Evolutionary conservation across 2,797 vertebrate genomes (phyloP), one percentile per base, ranked within the genome.

Genomic region (Poeciliopsis turneri): DNA sequence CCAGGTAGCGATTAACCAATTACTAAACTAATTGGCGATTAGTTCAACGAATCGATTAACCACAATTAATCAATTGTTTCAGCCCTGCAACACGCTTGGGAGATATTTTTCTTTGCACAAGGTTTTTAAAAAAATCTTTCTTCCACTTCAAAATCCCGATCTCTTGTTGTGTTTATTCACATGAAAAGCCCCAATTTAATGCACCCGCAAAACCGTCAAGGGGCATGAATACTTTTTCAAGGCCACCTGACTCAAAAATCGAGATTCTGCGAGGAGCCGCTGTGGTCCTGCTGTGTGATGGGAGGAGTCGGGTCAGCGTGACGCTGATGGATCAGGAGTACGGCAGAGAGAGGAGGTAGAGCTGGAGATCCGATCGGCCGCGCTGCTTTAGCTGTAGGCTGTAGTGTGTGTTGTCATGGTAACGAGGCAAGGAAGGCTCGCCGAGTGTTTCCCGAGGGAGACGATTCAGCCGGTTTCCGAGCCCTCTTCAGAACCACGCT

Each of bases 371-470:
- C 41, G 75, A 86, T 89, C 82, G 75, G 87, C 86, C 84, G 88
- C 71, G 87, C 89, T 89, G 90, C 80, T 89, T 84, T 87, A 87
- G 93, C 93, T 92, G 86, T 90, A 92, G 93, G 90, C 93, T 87
- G 87, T 81, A 70, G 87, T 83, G 89, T 82, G 77, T 85, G 96
- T 96, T 92, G 95, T 94, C 95, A 95, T 96, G 94, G 95, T 92
- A 94, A 96, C 95, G 59, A 89, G 68, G 57, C 84, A 79, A 91
- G 86, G 88, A 85, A 87, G 66, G 70, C 83, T 84, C 49, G 75
- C 75, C 61, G 72, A 87, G 80, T 87, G 86, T 88, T 79, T 88
- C 89, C 87, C 83, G 82, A 90, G 92, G 92, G 91, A 83, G 83
- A 80, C 79, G 55, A 88, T 89, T 89, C 78, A 61, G 64, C 84